Evolutionary conservation across 1,140 invertebrate genomes (phyloP).

Genomic region (Phymastichus coffea): DNA sequence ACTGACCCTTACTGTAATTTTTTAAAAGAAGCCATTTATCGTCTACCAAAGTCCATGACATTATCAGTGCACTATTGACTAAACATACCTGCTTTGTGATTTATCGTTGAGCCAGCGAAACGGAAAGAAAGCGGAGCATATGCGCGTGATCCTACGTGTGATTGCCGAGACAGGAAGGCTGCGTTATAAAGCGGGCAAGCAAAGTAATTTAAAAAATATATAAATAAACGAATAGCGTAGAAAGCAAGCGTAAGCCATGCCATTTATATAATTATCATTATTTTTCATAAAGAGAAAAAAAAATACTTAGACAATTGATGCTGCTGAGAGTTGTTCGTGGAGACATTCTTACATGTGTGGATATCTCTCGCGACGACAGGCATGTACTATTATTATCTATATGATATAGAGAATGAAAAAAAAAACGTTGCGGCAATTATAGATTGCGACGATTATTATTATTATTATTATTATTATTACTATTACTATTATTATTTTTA

Average conservation of each 20-base stretch:
- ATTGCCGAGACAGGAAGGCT: no score
- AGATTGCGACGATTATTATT: conserved; percentile 10
- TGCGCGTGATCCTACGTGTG: neutral
- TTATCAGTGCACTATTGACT: no score
- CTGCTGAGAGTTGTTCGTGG: neutral
- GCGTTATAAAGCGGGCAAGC: neutral
- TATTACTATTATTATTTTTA: neutral
- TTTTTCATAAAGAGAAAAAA: conserved; percentile 24
- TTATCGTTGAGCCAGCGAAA: no score
- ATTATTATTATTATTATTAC: neutral
- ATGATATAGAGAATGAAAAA: neutral
- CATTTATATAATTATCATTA: conserved; percentile 24
- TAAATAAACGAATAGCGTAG: conserved; percentile 12
- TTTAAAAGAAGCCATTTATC: no score
- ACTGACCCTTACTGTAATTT: no score
- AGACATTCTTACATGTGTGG: no score
- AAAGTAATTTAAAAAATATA: conserved; percentile 7
- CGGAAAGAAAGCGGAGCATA: neutral
- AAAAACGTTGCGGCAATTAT: conserved; percentile 3
- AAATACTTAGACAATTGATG: conserved; percentile 20
- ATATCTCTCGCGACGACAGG: no score
- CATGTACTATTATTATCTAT: no score
- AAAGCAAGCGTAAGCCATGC: conserved; percentile 19
- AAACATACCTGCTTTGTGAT: no score
- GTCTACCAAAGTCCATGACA: no score